Evolutionary conservation across 2,888 invertebrate genomes (phyloP).

Genomic region (Eupithecia pulchellata): DNA sequence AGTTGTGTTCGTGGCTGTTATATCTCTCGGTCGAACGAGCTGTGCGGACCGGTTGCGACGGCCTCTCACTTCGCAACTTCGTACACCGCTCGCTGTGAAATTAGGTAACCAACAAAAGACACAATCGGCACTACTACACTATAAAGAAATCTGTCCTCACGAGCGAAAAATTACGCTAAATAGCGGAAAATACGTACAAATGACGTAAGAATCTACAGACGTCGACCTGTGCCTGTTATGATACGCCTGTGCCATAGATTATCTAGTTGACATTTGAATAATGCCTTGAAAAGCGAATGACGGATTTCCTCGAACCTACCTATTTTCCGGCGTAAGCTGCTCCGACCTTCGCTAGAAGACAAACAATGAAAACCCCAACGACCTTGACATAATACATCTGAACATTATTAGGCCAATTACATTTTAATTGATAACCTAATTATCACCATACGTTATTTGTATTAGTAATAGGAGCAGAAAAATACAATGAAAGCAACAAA

Average conservation of each 20-base stretch:
- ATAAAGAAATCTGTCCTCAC: conserved; percentile 68
- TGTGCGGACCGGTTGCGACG: conserved; percentile 80
- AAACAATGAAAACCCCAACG: conserved; percentile 77
- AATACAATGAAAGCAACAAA: conserved; percentile 65
- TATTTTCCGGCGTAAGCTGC: conserved; percentile 77
- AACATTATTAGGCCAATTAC: conserved; percentile 76
- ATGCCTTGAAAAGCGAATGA: conserved; percentile 79
- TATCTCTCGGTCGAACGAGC: conserved; percentile 77
- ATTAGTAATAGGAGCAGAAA: conserved; percentile 69
- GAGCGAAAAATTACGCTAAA: conserved; percentile 58
- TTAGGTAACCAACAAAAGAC: conserved; percentile 83
- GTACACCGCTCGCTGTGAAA: conserved; percentile 79
- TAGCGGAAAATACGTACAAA: conserved; percentile 55
- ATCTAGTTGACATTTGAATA: conserved; percentile 64
- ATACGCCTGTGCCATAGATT: conserved; percentile 58
- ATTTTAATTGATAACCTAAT: conserved; percentile 68
- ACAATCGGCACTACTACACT: conserved; percentile 65
- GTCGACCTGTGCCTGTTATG: conserved; percentile 53
- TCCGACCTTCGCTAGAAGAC: conserved; percentile 81
- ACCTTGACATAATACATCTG: conserved; percentile 81
- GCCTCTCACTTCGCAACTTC: conserved; percentile 84
- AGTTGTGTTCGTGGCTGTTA: conserved; percentile 64
- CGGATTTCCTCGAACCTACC: conserved; percentile 77
- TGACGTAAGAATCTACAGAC: conserved; percentile 60
- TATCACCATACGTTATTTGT: conserved; percentile 68